Evolutionary conservation across 2,888 invertebrate genomes (phyloP).

Genomic region (Mythimna pallens): DNA sequence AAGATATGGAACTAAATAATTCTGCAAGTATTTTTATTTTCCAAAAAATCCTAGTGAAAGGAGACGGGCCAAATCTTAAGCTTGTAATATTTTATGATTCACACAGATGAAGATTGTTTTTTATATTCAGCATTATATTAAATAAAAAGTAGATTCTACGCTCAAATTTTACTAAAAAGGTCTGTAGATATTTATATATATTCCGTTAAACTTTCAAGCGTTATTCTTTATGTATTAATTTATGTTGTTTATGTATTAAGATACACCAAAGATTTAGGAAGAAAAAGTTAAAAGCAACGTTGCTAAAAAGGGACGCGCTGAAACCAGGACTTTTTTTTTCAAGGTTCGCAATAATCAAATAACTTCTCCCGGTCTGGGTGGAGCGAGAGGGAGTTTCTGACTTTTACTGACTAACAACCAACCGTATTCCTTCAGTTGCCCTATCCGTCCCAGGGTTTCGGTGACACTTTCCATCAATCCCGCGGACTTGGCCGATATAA

Average conservation of each 20-base stretch:
- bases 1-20: not conserved
- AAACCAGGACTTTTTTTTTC: not conserved
- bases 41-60: not conserved
- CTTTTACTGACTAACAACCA: too few relatives aligned
- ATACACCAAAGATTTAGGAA: slow-evolving; percentile 23
- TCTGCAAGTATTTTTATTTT: not conserved
- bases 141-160: not conserved
- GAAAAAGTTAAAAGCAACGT: slow-evolving; percentile 24
- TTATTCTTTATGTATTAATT: not conserved
- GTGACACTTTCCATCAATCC: too few relatives aligned
- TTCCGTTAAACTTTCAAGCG: slow-evolving; percentile 3
- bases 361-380: too few relatives aligned
- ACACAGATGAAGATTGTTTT: not conserved
- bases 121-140: not conserved
- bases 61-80: too few relatives aligned
- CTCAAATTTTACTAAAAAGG: not conserved
- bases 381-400: too few relatives aligned
- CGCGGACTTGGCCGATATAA: not conserved
- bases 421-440: too few relatives aligned
- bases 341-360: too few relatives aligned
- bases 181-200: not conserved
- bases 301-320: slow-evolving; percentile 1
- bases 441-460: too few relatives aligned
- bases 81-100: not conserved
- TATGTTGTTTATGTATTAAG: not conserved